These are phyloP conservation scores for Agriopis leucophaearia DNA, from an alignment of 2,888 invertebrate species.

Conservation along the genomic window DNA sequence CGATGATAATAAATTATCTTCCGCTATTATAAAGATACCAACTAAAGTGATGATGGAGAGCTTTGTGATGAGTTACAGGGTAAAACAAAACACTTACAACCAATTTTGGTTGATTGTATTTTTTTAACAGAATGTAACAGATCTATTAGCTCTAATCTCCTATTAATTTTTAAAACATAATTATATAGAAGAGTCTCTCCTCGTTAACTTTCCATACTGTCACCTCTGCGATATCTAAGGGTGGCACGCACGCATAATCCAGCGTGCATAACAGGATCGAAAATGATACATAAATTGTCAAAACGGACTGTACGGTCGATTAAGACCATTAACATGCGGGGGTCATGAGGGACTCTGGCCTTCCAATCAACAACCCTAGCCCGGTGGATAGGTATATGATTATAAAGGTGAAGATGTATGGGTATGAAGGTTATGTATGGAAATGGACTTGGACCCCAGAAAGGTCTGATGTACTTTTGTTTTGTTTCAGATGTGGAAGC, in stretches of 20 bases:
- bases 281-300: slow-evolving; percentile 85
- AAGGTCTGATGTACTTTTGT: slow-evolving; percentile 27
- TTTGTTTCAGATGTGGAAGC: slow-evolving; percentile 28
- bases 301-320: slow-evolving; percentile 81
- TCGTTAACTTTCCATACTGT: slow-evolving; percentile 16
- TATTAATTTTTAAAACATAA: background rate
- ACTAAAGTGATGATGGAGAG: no score
- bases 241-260: slow-evolving; percentile 76
- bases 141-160: no score
- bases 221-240: slow-evolving; percentile 34
- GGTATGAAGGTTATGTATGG: slow-evolving; percentile 18
- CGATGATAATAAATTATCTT: no score
- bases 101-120: no score
- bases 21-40: no score
- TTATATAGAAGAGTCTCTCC: no score
- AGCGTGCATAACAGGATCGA: slow-evolving; percentile 82
- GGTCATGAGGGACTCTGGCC: slow-evolving; percentile 69
- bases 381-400: slow-evolving; percentile 19
- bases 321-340: slow-evolving; percentile 84
- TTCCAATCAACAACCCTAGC: slow-evolving; percentile 37
- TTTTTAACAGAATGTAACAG: no score
- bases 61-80: no score
- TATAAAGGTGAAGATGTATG: slow-evolving; percentile 26
- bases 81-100: no score
- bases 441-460: slow-evolving; percentile 22